Evolutionary conservation across 2,113 vertebrate genomes (phyloP), one percentile per base, ranked within the genome.

Genomic region (Numenius arquata): DNA sequence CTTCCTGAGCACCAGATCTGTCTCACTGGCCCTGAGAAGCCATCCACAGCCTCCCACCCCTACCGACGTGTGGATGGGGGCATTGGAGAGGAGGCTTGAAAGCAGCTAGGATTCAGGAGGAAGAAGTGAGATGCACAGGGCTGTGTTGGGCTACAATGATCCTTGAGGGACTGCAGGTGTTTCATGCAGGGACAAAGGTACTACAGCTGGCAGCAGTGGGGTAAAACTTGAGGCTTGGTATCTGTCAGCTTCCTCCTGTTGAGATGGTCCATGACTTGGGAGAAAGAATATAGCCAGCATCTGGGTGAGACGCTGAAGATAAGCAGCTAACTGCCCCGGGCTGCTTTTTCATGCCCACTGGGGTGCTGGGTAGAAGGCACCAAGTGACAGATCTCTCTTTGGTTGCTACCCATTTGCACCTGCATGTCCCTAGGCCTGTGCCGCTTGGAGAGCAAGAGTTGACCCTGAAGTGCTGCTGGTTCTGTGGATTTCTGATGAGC

Each of bases 351-450:
- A 32, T 41, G 38, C 23, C 7, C 22, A 6, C 15, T 11, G 14
- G 11, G 12, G 25, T 63, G 43, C 61, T 0, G 0, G 16, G 21
- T 53, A 63, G 82, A 66, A 53, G 47, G 20, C 23, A 56, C 5
- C 19, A 41, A 74, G 18, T 1, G 2, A 34, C 12, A 16, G 12
- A 41, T 78, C 15, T 75, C 23, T 36, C 47, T 53, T 23, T 22
- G n/a, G 2, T 59, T 75, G 59, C 52, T 25, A 2, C 47, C 58
- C 0, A 4, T 30, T 76, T 32, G 18, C 41, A 15, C 5, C 0
- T 3, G 8, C 22, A 3, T 0, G 1, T 73, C 20, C 65, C 25
- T 34, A 11, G 18, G 5, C 36, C 41, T 61, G 45, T 89, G 34
- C 25, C 27, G 7, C 52, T 59, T 38, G 40, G 30, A 71, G 38